Evolutionary conservation across 2,888 invertebrate genomes (phyloP), one percentile per base, ranked within the genome.

Genomic region (Octonoba sinensis): DNA sequence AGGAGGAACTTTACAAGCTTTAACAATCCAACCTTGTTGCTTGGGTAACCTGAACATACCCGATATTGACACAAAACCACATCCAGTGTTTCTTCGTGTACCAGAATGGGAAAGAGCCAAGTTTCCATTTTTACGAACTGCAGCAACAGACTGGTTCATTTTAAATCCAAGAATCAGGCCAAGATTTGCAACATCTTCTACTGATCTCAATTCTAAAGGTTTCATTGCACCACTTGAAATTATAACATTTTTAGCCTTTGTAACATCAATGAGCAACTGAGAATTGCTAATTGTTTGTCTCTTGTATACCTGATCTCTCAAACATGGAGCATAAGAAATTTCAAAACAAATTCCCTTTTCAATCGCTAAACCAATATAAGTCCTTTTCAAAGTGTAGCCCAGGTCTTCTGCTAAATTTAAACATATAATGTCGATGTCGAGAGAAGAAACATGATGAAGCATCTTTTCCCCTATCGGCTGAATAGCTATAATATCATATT

Each of bases 401-500:
- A 82, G 51, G 8, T 66, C 62, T 66, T 82, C 66, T 13, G 66
- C n/a, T 20, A 82, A 20, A 59, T 82, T 65, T 15, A 82, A n/a
- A 46, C 75, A 59, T 22, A 82, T 76, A 27, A 82, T 65, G 20
- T 82, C 82, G n/a, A 82, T 36, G 36, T 76, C 71, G n/a, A 70
- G 49, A n/a, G 24, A 36, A 1, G 65, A 62, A 47, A 56, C 59
- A 47, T 67, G 60, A 27, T 82, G 70, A 15, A 71, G 82, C 0
- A 76, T 59, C 54, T 82, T 82, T 16, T 76, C 76, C 16, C 76
- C 72, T 1, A 71, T 54, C 6, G 82, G 82, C 44, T 76, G 82
- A 13, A 82, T 4, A 13, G 82, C 82, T 22, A 82, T 46, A 56
- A 82, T 54, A 20, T 82, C 82, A 47, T 82, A 82, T n/a, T 76